Evolutionary conservation across 1,140 invertebrate genomes (phyloP).

Genomic region (Brachionus rubens): DNA sequence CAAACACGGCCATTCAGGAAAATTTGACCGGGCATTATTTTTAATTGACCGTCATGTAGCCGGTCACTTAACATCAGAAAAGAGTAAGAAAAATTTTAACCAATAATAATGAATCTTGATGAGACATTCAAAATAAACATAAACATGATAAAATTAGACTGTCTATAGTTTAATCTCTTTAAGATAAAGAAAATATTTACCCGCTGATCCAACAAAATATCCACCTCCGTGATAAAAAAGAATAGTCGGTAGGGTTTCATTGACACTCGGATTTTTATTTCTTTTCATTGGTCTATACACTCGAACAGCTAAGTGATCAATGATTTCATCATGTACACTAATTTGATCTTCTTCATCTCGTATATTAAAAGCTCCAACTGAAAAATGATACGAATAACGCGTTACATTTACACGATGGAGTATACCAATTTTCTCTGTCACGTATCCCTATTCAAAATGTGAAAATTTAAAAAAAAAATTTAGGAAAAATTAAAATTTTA

Average conservation of each 20-base stretch:
- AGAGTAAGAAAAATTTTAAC: no score
- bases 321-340: conserved; percentile 35
- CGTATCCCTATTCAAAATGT: neutral
- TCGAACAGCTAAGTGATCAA: conserved; percentile 15
- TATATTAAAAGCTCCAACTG: conserved; percentile 33
- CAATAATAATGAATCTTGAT: no score
- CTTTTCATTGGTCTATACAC: conserved; percentile 30
- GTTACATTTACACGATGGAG: conserved; percentile 24
- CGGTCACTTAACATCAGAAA: no score
- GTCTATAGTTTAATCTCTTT: no score
- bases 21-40: no score
- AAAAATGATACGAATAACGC: conserved; percentile 1
- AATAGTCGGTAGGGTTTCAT: conserved; percentile 19
- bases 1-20: no score
- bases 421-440: neutral
- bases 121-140: no score
- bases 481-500: neutral
- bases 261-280: neutral
- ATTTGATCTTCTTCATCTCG: conserved; percentile 33
- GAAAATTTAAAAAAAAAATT: neutral
- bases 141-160: no score
- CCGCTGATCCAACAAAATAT: conserved; percentile 43
- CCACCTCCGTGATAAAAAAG: conserved; percentile 44
- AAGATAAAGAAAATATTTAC: no score
- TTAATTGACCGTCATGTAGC: no score